These are phyloP conservation scores for Epirrita christyi DNA, from an alignment of 2,888 invertebrate genomes.

Conservation along the genomic window DNA sequence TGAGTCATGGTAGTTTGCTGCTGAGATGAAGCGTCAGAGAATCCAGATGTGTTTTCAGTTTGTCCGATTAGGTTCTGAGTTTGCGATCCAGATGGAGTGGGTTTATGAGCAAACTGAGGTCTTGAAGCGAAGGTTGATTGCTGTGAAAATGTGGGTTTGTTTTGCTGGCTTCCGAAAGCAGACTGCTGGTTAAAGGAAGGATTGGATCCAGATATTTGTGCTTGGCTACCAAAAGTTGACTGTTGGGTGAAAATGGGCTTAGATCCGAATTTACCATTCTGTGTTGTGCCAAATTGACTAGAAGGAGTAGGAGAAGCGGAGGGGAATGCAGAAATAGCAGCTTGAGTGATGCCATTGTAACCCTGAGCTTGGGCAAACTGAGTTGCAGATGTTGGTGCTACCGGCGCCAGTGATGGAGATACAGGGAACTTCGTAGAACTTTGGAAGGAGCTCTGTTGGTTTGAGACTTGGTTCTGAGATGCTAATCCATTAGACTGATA, in stretches of 20 bases:
- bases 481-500: constrained; percentile 50
- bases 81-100: constrained; percentile 28
- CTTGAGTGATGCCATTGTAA: constrained; percentile 60
- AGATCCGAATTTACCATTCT: constrained; percentile 33
- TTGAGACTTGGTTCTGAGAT: constrained; percentile 24
- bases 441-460: constrained; percentile 33
- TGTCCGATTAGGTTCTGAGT: constrained; percentile 23
- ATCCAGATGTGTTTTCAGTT: constrained; percentile 6
- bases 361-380: constrained; percentile 28
- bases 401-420: constrained; percentile 37
- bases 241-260: constrained; percentile 34
- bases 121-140: constrained; percentile 14
- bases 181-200: constrained; percentile 20
- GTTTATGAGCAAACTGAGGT: constrained; percentile 24
- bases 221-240: constrained; percentile 26
- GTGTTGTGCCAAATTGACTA: constrained; percentile 29
- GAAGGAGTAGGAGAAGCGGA: constrained; percentile 46
- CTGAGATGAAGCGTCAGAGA: constrained; percentile 8
- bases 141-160: constrained; percentile 13
- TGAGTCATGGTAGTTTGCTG: constrained; percentile 31
- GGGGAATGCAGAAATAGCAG: constrained; percentile 60
- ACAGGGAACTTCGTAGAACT: constrained; percentile 39
- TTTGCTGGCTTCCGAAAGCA: constrained; percentile 10
- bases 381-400: constrained; percentile 35
- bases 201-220: constrained; percentile 9